Evolutionary conservation across 2,797 vertebrate genomes (phyloP).

Genomic region (Cirrhinus molitorella): DNA sequence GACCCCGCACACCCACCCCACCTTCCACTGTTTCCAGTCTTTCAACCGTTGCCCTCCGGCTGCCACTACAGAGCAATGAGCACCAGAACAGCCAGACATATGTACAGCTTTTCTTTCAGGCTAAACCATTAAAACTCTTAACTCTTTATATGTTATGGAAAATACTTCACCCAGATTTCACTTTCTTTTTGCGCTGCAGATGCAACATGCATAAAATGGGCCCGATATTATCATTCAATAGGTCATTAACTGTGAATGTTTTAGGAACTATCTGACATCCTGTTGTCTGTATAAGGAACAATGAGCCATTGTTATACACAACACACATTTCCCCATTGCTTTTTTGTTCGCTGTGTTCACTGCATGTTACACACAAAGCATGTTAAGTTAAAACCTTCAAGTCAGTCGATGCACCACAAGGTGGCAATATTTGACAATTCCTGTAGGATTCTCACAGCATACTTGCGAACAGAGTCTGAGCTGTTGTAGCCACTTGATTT

Average conservation of each 20-base stretch:
- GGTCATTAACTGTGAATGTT: not conserved
- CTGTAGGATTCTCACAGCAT: not conserved
- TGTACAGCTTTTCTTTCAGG: not conserved
- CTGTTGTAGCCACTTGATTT: not conserved
- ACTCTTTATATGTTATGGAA: not conserved
- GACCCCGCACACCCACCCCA: not conserved
- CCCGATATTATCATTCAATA: not conserved
- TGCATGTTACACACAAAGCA: not conserved
- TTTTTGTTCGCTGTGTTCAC: conserved; percentile 20
- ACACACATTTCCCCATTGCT: conserved; percentile 36
- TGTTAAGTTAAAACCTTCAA: not conserved
- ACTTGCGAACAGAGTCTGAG: not conserved
- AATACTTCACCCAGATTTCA: too few relatives aligned
- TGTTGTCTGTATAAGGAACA: conserved; percentile 24
- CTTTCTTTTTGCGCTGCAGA: not conserved
- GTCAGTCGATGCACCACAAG: conserved; percentile 61
- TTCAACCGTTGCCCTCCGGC: not conserved
- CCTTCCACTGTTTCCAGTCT: not conserved
- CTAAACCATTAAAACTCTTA: not conserved
- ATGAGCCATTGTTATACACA: conserved; percentile 45
- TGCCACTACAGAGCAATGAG: not conserved
- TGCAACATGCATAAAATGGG: not conserved
- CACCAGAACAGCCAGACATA: not conserved
- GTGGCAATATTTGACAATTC: conserved; percentile 59
- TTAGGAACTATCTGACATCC: conserved; percentile 55